Conservation (phyloP, 2,888 invertebrate species). For the Scaptomyza caliginosa region DNA sequence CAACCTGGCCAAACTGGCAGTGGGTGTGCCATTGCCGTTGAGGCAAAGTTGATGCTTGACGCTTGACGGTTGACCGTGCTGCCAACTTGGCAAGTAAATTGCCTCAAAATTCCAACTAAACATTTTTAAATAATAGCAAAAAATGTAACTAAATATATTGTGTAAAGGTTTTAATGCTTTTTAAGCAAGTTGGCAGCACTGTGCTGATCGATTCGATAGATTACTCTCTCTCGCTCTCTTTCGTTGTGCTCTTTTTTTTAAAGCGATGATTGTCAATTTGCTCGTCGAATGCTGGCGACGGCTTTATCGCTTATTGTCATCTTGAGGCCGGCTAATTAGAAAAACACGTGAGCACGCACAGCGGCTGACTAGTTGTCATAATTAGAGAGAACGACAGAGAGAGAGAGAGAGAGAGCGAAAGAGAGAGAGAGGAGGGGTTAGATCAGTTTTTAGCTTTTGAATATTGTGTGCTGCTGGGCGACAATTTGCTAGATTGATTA, state of each 20-base stretch:
- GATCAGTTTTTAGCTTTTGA: conserved; percentile 46
- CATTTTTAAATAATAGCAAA: too few species aligned
- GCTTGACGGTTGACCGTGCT: conserved; percentile 25
- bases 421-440: not conserved
- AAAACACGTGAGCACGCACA: conserved; percentile 77
- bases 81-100: conserved; percentile 32
- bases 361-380: conserved; percentile 74
- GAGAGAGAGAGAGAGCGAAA: conserved; percentile 11
- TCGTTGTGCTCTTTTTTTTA: not conserved
- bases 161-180: not conserved
- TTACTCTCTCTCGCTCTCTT: not conserved
- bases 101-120: not conserved
- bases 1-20: conserved; percentile 29
- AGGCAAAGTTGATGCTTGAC: conserved; percentile 21
- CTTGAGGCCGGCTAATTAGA: conserved; percentile 71
- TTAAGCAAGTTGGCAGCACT: conserved; percentile 22
- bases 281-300: conserved; percentile 61
- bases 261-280: conserved; percentile 80
- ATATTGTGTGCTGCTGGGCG: conserved; percentile 62
- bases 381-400: conserved; percentile 56
- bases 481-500: conserved; percentile 81
- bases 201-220: not conserved
- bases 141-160: not conserved
- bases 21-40: conserved; percentile 53
- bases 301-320: conserved; percentile 73